Base-by-base conservation (phyloP, 2,113 vertebrate genomes). In the Synodontis membranacea region DNA sequence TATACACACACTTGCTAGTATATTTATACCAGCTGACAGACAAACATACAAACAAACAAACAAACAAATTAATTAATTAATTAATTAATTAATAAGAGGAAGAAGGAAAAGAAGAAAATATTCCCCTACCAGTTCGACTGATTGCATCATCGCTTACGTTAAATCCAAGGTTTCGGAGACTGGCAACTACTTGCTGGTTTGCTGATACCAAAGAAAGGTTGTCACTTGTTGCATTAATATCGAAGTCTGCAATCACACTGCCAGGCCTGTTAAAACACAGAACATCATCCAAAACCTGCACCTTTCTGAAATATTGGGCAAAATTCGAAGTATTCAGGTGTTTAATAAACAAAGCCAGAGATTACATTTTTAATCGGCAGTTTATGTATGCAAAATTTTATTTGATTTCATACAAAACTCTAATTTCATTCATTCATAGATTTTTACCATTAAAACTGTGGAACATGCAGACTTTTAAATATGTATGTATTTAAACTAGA, bases 191-290 rank as follows among this genome's bases (percentile, higher is more conserved):
- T 17, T 56, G 4, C 19, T 74, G 7, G 14, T 79, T 88, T 79
- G 82, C 76, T 34, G 25, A 37, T 28, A 4, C 52, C 52, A 78
- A 52, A 83, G 58, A 21, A 23, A 25, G 37, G 25, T 66, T 56
- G 19, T 23, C 39, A n/a, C 4, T 64, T 39, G 50, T 31, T 48
- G 74, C 34, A 1, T 4, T 79, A 31, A 88, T 84, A 52, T 9
- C 42, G 31, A 79, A 88, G 31, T 88, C 88, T 62, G 64, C 80
- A 11, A 88, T 80, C 62, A 88, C 88, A 86, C 88, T 88, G 21
- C 88, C 88, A 83, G 84, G 14, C 31, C 88, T 88, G 74, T 25
- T 31, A 21, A 52, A 72, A 37, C 25, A 85, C 14, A 86, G 25
- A 70, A 46, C 12, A 31, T 28, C 37, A 58, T 17, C 15, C 52